Conservation (phyloP, 2,888 invertebrate species). For the Ophonus ardosiacus region DNA sequence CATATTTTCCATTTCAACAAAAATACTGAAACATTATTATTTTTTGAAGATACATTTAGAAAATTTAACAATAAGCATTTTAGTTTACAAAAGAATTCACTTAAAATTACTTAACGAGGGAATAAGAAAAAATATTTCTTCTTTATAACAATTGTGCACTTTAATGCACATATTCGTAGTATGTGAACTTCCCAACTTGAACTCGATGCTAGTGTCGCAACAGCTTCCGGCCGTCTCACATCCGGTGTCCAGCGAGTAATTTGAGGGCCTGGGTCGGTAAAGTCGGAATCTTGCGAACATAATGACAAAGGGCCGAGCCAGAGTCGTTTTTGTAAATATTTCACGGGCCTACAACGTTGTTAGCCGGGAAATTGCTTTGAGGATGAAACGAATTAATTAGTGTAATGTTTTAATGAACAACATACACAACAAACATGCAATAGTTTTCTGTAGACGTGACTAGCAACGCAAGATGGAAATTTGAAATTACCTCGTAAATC, state of each 20-base stretch:
- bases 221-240: slow-evolving; percentile 24
- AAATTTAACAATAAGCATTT: no score
- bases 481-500: no score
- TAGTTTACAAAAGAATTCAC: no score
- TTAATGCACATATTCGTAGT: background rate
- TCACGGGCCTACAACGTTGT: slow-evolving; percentile 13
- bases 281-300: slow-evolving; percentile 15
- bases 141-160: no score
- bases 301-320: slow-evolving; percentile 39
- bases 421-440: background rate
- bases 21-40: no score
- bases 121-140: no score
- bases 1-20: no score
- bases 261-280: slow-evolving; percentile 40
- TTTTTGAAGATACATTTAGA: no score
- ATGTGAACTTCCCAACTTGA: background rate
- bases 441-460: background rate
- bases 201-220: background rate
- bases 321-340: slow-evolving; percentile 39
- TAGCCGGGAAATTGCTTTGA: slow-evolving; percentile 21
- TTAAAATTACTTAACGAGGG: no score
- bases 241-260: slow-evolving; percentile 38
- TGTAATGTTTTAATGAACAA: slow-evolving; percentile 40
- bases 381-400: slow-evolving; percentile 35
- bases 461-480: background rate